Conservation (phyloP, 1,140 invertebrate species). For the Apis dorsata region DNA sequence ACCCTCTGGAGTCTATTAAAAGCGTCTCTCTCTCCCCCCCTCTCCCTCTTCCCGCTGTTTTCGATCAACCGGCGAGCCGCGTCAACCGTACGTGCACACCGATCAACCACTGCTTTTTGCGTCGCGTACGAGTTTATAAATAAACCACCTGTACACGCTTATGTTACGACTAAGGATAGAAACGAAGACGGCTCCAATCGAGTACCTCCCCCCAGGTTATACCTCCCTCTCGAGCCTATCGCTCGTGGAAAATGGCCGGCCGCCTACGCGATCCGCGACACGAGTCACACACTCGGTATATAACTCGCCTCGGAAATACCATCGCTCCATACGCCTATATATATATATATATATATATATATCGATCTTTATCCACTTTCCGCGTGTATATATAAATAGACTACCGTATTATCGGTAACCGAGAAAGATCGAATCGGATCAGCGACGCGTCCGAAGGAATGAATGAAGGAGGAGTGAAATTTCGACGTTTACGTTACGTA, state of each 20-base stretch:
- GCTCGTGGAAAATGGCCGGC: neutral
- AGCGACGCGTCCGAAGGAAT: too few species aligned
- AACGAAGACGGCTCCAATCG: neutral
- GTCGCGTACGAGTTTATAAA: slow-evolving; percentile 7
- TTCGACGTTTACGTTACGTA: too few species aligned
- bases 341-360: too few species aligned
- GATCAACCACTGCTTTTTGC: neutral
- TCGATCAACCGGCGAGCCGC: neutral
- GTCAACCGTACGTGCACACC: neutral
- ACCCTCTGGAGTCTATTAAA: slow-evolving; percentile 27
- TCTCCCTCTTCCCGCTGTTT: neutral
- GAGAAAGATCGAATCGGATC: too few species aligned
- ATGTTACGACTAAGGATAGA: neutral
- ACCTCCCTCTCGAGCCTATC: too few species aligned
- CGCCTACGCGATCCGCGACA: neutral
- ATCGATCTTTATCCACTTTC: too few species aligned
- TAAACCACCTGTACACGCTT: slow-evolving; percentile 12
- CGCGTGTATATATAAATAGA: too few species aligned
- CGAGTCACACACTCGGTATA: too few species aligned
- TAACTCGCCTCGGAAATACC: too few species aligned
- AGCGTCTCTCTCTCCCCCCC: neutral
- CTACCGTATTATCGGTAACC: too few species aligned
- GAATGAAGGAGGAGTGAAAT: too few species aligned
- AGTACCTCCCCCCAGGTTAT: neutral
- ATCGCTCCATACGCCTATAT: too few species aligned